A percentile compares a stretch with the other conserved stretches of the same genome.
These are phyloP conservation scores for Drosophila tristis DNA, from an alignment of 1,140 invertebrate genomes.

Conservation along the genomic window DNA sequence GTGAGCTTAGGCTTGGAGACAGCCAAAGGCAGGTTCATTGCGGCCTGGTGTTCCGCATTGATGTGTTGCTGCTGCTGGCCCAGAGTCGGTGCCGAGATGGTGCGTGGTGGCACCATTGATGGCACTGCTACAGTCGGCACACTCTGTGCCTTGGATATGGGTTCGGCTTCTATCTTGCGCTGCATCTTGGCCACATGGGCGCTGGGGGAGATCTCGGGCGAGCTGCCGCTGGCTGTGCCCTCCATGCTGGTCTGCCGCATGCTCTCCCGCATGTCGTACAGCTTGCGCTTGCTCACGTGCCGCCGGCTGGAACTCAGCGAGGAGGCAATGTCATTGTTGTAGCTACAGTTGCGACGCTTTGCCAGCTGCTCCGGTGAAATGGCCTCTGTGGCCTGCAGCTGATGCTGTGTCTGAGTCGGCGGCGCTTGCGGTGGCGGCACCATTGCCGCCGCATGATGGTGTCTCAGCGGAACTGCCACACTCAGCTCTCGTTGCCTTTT, in stretches of 20 bases:
- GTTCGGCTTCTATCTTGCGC: slow-evolving; percentile 38
- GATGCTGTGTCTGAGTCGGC: slow-evolving; percentile 7
- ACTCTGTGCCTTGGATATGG: slow-evolving; percentile 45
- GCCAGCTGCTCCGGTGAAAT: slow-evolving; percentile 63
- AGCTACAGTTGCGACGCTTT: slow-evolving; percentile 73
- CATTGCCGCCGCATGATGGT: slow-evolving; percentile 3
- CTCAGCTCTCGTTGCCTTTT: slow-evolving; percentile 46
- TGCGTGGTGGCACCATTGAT: slow-evolving; percentile 36
- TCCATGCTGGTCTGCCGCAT: slow-evolving; percentile 6
- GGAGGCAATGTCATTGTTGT: slow-evolving; percentile 79
- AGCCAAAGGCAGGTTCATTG: background rate
- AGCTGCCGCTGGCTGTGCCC: slow-evolving; percentile 8
- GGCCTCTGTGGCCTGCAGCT: slow-evolving; percentile 27
- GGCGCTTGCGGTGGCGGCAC: background rate
- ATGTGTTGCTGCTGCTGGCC: background rate
- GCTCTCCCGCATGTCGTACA: slow-evolving; percentile 49
- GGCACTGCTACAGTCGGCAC: slow-evolving; percentile 45
- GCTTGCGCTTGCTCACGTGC: slow-evolving; percentile 65
- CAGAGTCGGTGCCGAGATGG: slow-evolving; percentile 46
- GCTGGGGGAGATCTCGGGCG: slow-evolving; percentile 55
- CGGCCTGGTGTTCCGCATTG: background rate
- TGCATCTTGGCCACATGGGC: slow-evolving; percentile 67
- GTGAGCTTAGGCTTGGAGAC: slow-evolving; percentile 70
- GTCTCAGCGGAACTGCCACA: slow-evolving; percentile 36
- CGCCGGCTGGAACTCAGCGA: slow-evolving; percentile 76